These are phyloP conservation scores for Mus caroli DNA, from an alignment of 2,797 vertebrate genomes.

Conservation along the genomic window DNA sequence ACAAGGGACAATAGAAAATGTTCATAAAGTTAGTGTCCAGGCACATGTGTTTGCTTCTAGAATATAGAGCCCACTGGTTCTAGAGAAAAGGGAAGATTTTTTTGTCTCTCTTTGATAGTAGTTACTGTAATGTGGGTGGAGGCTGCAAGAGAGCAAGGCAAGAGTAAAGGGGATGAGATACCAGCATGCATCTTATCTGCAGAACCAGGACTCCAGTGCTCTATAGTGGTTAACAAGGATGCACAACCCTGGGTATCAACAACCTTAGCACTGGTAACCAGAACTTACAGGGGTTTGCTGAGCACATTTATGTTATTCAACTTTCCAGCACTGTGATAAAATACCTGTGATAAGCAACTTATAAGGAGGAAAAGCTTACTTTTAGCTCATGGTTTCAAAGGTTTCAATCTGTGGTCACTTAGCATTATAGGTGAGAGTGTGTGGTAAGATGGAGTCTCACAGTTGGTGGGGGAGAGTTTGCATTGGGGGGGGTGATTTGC, in stretches of 20 bases:
- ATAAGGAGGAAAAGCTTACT: not conserved
- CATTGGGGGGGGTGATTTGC: no score
- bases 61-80: not conserved
- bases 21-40: not conserved
- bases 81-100: constrained; percentile 6
- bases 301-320: not conserved
- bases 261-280: not conserved
- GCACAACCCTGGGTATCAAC: not conserved
- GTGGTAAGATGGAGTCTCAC: no score
- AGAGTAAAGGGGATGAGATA: not conserved
- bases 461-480: not conserved
- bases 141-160: not conserved
- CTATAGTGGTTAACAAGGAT: not conserved
- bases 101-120: not conserved
- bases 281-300: not conserved
- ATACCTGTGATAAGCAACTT: not conserved
- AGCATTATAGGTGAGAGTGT: not conserved
- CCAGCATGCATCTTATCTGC: not conserved
- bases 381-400: not conserved
- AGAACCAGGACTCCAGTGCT: not conserved
- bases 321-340: not conserved
- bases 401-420: not conserved
- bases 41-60: not conserved
- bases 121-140: not conserved
- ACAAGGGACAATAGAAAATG: not conserved